Evolutionary conservation across 1,140 invertebrate species (phyloP).

Genomic region (Apocrypta bakeri): DNA sequence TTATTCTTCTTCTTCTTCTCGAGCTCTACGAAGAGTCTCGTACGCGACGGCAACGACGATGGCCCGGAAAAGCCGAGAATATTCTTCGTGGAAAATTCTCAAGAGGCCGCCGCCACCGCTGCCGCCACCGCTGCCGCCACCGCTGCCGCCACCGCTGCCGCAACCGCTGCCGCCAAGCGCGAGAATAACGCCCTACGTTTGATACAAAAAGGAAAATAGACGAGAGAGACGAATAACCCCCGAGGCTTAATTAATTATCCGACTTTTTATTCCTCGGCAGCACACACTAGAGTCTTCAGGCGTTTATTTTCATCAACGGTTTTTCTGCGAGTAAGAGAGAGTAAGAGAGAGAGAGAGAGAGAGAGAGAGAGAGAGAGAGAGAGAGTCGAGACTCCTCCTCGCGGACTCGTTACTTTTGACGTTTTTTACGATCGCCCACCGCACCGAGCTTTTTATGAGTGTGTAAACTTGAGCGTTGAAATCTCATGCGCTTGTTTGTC

Average conservation of each 20-base stretch:
- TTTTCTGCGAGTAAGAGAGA: slow-evolving; percentile 16
- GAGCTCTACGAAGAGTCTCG: slow-evolving; percentile 15
- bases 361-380: too few species aligned
- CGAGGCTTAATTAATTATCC: slow-evolving; percentile 48
- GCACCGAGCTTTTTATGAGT: slow-evolving; percentile 35
- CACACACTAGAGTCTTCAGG: not conserved
- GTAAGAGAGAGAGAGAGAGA: too few species aligned
- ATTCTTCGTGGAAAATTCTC: slow-evolving; percentile 53
- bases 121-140: not conserved
- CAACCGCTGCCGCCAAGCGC: not conserved
- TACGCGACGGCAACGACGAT: slow-evolving; percentile 15
- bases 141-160: not conserved
- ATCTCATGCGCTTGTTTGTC: slow-evolving; percentile 17
- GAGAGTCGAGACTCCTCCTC: not conserved
- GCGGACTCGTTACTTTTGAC: slow-evolving; percentile 34
- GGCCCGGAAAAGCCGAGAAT: slow-evolving; percentile 52
- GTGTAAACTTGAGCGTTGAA: slow-evolving; percentile 33
- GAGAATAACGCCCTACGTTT: slow-evolving; percentile 45
- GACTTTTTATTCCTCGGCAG: slow-evolving; percentile 33
- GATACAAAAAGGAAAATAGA: slow-evolving; percentile 42
- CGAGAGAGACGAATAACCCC: slow-evolving; percentile 46
- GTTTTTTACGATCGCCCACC: slow-evolving; percentile 22
- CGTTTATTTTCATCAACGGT: slow-evolving; percentile 50
- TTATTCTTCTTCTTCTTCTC: not conserved
- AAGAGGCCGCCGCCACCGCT: slow-evolving; percentile 8